Evolutionary conservation across 2,797 vertebrate species (phyloP).

Genomic region (Neomorphus geoffroyi): DNA sequence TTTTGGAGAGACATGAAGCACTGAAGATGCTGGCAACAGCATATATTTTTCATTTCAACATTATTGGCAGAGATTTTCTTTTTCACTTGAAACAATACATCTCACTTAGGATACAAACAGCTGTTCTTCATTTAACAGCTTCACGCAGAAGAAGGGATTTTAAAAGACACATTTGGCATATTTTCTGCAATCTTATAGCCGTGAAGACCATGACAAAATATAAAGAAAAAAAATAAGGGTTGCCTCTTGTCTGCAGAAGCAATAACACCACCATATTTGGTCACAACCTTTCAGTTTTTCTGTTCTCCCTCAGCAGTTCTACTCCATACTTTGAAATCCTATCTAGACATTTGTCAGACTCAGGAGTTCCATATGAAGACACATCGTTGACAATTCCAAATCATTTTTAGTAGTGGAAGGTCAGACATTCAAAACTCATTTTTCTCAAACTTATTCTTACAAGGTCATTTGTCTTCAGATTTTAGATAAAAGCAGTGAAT

Average conservation of each 20-base stretch:
- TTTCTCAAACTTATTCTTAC: not conserved
- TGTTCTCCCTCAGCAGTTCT: not conserved
- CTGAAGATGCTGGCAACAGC: not conserved
- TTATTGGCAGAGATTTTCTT: not conserved
- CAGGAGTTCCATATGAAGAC: not conserved
- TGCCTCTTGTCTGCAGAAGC: not conserved
- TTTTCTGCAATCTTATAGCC: not conserved
- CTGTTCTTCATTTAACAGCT: slow-evolving; percentile 26
- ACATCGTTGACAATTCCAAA: not conserved
- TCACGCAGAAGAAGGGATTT: not conserved
- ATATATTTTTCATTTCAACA: not conserved
- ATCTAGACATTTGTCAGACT: not conserved
- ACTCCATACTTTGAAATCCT: not conserved
- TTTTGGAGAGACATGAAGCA: slow-evolving; percentile 12
- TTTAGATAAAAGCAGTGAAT: not conserved
- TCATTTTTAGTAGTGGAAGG: not conserved
- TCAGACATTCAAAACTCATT: not conserved
- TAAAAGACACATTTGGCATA: not conserved
- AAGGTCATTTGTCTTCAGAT: not conserved
- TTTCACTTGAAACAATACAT: slow-evolving; percentile 4
- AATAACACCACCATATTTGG: not conserved
- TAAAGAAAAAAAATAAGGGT: not conserved
- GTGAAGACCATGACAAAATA: not conserved
- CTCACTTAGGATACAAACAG: slow-evolving; percentile 24
- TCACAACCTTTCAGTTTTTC: not conserved